A percentile compares a stretch with the other conserved stretches of the same genome.
Conservation (phyloP, 2,797 vertebrate genomes). For the Eurystomus glaucurus region DNA sequence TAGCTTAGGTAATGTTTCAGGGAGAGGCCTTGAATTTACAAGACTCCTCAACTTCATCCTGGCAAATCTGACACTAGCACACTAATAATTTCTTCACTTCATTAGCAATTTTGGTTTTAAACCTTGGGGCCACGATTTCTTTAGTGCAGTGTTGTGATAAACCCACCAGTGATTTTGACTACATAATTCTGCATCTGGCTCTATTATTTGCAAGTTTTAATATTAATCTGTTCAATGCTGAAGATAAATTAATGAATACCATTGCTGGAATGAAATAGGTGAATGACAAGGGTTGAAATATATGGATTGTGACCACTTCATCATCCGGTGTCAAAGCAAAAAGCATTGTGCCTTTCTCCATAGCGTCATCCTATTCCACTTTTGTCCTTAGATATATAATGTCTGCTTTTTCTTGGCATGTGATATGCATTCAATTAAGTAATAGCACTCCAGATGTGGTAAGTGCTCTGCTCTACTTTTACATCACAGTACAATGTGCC, state of each 20-base stretch:
- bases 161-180: not conserved
- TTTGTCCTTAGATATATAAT: slow-evolving; percentile 14
- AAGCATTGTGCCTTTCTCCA: not conserved
- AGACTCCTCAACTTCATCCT: not conserved
- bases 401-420: not conserved
- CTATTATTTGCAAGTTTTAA: not conserved
- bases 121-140: not conserved
- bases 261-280: not conserved
- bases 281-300: not conserved
- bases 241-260: slow-evolving; percentile 7
- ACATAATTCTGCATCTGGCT: not conserved
- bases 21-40: not conserved
- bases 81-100: not conserved
- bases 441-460: slow-evolving; percentile 16
- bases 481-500: not conserved
- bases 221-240: not conserved
- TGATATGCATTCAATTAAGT: slow-evolving; percentile 11
- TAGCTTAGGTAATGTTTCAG: not conserved
- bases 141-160: not conserved
- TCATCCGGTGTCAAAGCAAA: not conserved
- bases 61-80: not conserved
- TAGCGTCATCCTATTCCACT: not conserved
- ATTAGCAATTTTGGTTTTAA: not conserved
- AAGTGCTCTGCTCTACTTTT: slow-evolving; percentile 43
- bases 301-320: not conserved